A percentile compares a stretch with the other conserved stretches of the same genome.
Evolutionary conservation across 2,797 vertebrate genomes (phyloP).

Genomic region (Thaleichthys pacificus): DNA sequence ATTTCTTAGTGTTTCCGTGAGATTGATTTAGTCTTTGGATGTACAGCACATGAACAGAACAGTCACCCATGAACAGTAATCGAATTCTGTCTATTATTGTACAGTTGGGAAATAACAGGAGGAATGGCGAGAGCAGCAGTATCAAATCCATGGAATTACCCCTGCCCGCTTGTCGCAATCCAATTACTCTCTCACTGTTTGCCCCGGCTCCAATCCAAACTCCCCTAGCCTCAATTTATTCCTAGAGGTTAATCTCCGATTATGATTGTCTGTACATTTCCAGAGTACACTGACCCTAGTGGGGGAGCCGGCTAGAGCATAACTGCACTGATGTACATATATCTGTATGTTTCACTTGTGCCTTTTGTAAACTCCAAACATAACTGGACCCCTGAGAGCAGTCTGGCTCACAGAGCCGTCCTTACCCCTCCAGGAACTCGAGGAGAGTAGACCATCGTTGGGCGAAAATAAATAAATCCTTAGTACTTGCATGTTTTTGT

Average conservation of each 20-base stretch:
- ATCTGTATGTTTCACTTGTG: background rate
- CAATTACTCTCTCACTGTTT: slow-evolving; percentile 68
- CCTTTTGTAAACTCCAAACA: background rate
- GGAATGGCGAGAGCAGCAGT: slow-evolving; percentile 41
- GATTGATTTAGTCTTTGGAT: background rate
- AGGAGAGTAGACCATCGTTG: background rate
- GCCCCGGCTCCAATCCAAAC: slow-evolving; percentile 40
- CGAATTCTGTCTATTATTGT: slow-evolving; percentile 50
- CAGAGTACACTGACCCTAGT: slow-evolving; percentile 35
- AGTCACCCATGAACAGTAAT: slow-evolving; percentile 57
- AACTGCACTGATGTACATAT: background rate
- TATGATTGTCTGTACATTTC: slow-evolving; percentile 49
- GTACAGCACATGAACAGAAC: slow-evolving; percentile 31
- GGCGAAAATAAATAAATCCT: background rate
- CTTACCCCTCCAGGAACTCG: background rate
- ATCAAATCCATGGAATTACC: slow-evolving; percentile 57
- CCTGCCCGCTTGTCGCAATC: slow-evolving; percentile 62
- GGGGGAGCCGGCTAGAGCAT: slow-evolving; percentile 4
- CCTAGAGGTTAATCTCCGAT: slow-evolving; percentile 60
- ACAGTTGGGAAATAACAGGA: slow-evolving; percentile 56
- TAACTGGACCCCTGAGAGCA: background rate
- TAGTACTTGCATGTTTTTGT: background rate
- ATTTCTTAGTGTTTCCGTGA: background rate
- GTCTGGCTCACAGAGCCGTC: background rate
- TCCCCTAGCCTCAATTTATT: slow-evolving; percentile 47